Base-by-base conservation (phyloP, 2,113 vertebrate species). In the Cebus imitator region DNA sequence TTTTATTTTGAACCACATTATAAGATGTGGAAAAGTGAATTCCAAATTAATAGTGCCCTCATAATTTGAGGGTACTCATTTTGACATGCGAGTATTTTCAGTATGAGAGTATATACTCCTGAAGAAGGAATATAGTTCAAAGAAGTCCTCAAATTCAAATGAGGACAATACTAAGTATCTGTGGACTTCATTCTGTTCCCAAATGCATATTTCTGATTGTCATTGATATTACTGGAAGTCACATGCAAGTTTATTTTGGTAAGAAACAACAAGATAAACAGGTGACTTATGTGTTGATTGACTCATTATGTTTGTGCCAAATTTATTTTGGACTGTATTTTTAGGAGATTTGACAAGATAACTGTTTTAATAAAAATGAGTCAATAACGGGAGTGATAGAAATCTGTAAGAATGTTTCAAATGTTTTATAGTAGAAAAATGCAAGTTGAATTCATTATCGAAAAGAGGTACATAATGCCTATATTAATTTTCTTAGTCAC, bases 141-240 rank as follows among this genome's bases (percentile, higher is more conserved):
- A 93, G 93, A 98, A 94, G 76, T 96, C 92, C 94, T 95, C 76
- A 66, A 0, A 55, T 57, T 92, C 92, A 85, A 52, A 95, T 97
- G 93, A 96, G 90, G 85, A 94, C 79, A 73, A 91, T 83, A 95
- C 88, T 94, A 79, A 70, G 52, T 95, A 37, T 87, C 76, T 87
- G 13, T 76, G 75, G 43, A 57, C 64, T 86, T 83, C 8, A n/a
- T 92, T 93, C 68, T 87, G 86, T 92, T 58, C 70, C 20, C 48
- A n/a, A 25, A 8, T 68, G 7, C 61, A 6, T 92, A 27, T 90
- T 94, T 93, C 21, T 76, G 40, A 72, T 81, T 78, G 55, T 72
- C 27, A 12, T 95, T 81, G 37, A 88, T 70, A 81, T 68, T 57
- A 50, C 40, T 82, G 75, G n/a, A 96, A 92, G 30, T 75, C 18